Percentiles rank a stretch among this genome's conserved stretches.
phyloP scores from a whole-genome alignment of 2,797 vertebrate species.

The Prunella strophiata region DNA sequence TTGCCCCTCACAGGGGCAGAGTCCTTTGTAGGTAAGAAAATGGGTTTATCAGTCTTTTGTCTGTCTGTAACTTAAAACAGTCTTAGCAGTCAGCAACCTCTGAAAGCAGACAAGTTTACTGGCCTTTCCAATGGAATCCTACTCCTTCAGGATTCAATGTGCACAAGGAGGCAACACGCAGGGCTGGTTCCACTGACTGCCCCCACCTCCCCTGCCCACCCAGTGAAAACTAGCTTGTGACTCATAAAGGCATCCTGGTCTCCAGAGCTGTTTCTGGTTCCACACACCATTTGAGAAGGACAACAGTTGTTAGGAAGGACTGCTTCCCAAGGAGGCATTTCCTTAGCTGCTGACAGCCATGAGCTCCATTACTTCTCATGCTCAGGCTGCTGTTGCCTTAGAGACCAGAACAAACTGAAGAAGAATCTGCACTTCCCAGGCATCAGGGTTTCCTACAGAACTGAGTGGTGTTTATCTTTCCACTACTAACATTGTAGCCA shows the following conservation, averaged over 20 bases:
- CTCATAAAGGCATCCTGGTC: neutral
- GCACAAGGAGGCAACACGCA: fast-evolving
- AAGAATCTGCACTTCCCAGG: neutral
- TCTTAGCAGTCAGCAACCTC: neutral
- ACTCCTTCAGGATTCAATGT: neutral
- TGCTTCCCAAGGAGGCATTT: neutral
- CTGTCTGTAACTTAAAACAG: neutral
- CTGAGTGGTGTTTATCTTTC: neutral
- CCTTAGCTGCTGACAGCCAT: neutral
- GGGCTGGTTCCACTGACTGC: neutral
- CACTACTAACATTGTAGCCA: neutral
- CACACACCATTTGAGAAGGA: neutral
- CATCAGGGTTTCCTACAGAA: neutral
- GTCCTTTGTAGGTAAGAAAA: neutral
- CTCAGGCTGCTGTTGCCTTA: neutral
- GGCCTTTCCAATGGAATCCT: neutral
- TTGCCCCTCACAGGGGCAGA: neutral
- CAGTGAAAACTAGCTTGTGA: neutral
- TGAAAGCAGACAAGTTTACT: neutral
- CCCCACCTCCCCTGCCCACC: neutral
- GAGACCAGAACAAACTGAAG: neutral
- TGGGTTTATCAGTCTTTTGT: neutral
- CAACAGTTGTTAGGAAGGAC: neutral
- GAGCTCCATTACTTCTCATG: neutral
- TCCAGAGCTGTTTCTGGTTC: neutral